Evolutionary conservation across 2,888 invertebrate genomes (phyloP).

Genomic region (Plusia festucae): DNA sequence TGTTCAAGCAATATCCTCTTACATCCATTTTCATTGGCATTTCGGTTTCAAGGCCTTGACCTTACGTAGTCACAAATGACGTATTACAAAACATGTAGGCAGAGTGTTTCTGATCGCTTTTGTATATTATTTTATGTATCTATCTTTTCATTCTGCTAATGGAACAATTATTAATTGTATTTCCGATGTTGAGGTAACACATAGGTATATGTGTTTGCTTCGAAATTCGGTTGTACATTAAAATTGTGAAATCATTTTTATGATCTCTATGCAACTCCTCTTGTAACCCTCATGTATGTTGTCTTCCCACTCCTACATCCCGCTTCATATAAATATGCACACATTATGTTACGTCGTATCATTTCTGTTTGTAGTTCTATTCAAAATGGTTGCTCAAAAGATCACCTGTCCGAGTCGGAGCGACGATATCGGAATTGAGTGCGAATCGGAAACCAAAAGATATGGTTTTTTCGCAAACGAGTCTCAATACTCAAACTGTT

Average conservation of each 20-base stretch:
- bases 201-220: constrained; percentile 37
- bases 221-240: constrained; percentile 25
- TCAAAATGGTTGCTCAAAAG: constrained; percentile 89
- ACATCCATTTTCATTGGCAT: constrained; percentile 56
- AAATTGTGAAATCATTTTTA: constrained; percentile 46
- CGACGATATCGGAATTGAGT: constrained; percentile 86
- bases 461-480: constrained; percentile 89
- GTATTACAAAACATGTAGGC: constrained; percentile 40
- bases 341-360: constrained; percentile 89
- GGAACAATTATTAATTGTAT: constrained; percentile 27
- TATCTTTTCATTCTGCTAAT: constrained; percentile 37
- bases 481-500: constrained; percentile 84
- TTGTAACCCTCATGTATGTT: constrained; percentile 38
- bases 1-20: constrained; percentile 39
- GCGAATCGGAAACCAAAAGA: constrained; percentile 85
- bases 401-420: constrained; percentile 88
- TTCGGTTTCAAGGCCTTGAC: constrained; percentile 60
- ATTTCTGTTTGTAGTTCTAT: constrained; percentile 90
- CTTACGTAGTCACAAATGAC: constrained; percentile 47
- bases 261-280: constrained; percentile 48
- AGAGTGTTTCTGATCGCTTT: constrained; percentile 23
- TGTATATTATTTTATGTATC: constrained; percentile 27
- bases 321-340: constrained; percentile 85
- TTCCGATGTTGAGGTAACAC: constrained; percentile 30
- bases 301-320: constrained; percentile 56